Evolutionary conservation across 2,113 vertebrate genomes (phyloP), one percentile per base, ranked within the genome.

Genomic region (Chlamydotis undulata): DNA sequence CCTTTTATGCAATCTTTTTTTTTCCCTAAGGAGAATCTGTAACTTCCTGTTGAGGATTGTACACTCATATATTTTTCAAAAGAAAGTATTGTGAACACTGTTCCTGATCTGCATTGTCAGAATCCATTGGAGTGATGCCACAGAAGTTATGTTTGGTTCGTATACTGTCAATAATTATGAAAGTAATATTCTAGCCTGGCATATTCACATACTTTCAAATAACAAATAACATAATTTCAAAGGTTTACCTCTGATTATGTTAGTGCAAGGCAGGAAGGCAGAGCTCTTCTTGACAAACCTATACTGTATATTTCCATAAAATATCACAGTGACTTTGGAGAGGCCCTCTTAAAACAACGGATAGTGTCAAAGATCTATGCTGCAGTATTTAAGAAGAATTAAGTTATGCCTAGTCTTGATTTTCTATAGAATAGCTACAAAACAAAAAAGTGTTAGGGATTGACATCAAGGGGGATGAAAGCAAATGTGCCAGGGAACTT

Each of bases 191-290:
- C 16, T 87, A 82, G 91, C 39, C 49, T 94, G 82, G 26, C 55
- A 57, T 83, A 90, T 82, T 93, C 76, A 68, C 65, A 41, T 53
- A 29, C 45, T 91, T 7, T 43, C n/a, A n/a, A n/a, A n/a, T n/a
- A n/a, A n/a, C n/a, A n/a, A n/a, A n/a, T n/a, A n/a, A n/a, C n/a
- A 93, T 93, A 1, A 92, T 89, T 90, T 86, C 41, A 83, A 79
- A 82, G 60, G 53, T 69, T 74, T 87, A 37, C 12, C 31, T 85
- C 61, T 74, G 73, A 60, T 64, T 59, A 17, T n/a, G 25, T 52
- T 79, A 67, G 25, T 43, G 61, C 69, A 89, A 71, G 3, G 3
- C 61, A 86, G 79, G 41, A 67, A 87, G 29, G 23, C 45, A 81
- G 37, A 93, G 26, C 10, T 90, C 70, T 49, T 85, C 56, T 45